phyloP scores from a whole-genome alignment of 2,888 invertebrate species.

The Galeopsomyia nigrocyanea region DNA sequence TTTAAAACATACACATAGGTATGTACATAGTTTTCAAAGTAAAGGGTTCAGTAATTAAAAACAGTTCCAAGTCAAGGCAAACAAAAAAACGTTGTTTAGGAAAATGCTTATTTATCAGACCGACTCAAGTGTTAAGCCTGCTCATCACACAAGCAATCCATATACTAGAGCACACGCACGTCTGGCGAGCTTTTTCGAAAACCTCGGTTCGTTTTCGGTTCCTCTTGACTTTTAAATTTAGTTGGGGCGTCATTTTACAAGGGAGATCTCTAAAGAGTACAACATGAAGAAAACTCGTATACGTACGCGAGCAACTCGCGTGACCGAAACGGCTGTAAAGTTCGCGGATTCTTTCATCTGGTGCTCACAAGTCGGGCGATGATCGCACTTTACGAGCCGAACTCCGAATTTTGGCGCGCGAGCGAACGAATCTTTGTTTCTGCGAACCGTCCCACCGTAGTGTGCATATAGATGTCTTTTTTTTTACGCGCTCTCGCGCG shows the following conservation, averaged over 20 bases:
- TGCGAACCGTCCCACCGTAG: conserved; percentile 20
- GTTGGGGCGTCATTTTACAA: conserved; percentile 30
- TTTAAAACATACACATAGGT: too few species aligned
- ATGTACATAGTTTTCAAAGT: too few species aligned
- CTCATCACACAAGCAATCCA: not conserved
- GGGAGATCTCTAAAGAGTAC: conserved; percentile 34
- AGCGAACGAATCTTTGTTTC: conserved; percentile 46
- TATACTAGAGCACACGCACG: not conserved
- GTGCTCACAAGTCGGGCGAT: conserved; percentile 46
- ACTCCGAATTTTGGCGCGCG: conserved; percentile 40
- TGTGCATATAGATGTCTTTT: too few species aligned
- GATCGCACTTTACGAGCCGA: conserved; percentile 33
- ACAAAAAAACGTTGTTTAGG: too few species aligned
- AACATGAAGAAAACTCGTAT: conserved; percentile 19
- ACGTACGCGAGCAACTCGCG: conserved; percentile 52
- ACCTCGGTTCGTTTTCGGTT: conserved; percentile 16
- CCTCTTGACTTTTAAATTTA: conserved; percentile 43
- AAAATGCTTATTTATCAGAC: conserved; percentile 13
- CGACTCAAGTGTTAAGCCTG: not conserved
- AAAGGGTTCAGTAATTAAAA: too few species aligned
- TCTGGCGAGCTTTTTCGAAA: conserved; percentile 5
- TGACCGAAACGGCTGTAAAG: conserved; percentile 63
- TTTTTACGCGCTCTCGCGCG: too few species aligned
- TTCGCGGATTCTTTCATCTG: conserved; percentile 62
- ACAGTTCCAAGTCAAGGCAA: too few species aligned